Evolutionary conservation across 2,113 vertebrate genomes (phyloP).

Genomic region (Rhea americana): DNA sequence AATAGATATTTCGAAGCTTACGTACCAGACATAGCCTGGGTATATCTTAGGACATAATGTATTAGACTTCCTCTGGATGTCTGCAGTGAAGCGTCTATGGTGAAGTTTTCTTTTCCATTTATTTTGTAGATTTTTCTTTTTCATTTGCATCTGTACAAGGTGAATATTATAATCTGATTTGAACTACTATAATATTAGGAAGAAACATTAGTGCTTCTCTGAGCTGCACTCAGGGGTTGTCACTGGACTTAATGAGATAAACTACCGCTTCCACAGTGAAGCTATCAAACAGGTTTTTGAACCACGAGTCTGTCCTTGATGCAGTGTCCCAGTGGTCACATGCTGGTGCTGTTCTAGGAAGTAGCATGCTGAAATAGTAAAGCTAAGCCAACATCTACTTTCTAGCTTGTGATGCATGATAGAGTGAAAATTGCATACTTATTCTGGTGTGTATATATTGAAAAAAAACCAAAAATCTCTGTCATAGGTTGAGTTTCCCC

Average conservation of each 20-base stretch:
- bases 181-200: not conserved
- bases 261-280: too few relatives aligned
- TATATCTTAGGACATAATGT: not conserved
- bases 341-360: not conserved
- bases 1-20: not conserved
- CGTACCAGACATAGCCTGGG: not conserved
- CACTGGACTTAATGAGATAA: not conserved
- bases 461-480: not conserved
- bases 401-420: not conserved
- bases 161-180: not conserved
- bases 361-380: not conserved
- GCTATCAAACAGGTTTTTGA: not conserved
- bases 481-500: not conserved
- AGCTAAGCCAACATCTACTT: not conserved
- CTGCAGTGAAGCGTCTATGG: too few relatives aligned
- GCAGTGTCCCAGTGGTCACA: not conserved
- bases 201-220: not conserved
- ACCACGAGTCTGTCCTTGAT: not conserved
- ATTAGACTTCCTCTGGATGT: not conserved
- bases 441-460: too few relatives aligned
- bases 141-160: not conserved
- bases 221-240: not conserved
- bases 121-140: not conserved
- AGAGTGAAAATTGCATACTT: not conserved
- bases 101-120: not conserved